These are phyloP conservation scores for Acrossocheilus fasciatus DNA, from an alignment of 2,797 vertebrate genomes.

Conservation along the genomic window DNA sequence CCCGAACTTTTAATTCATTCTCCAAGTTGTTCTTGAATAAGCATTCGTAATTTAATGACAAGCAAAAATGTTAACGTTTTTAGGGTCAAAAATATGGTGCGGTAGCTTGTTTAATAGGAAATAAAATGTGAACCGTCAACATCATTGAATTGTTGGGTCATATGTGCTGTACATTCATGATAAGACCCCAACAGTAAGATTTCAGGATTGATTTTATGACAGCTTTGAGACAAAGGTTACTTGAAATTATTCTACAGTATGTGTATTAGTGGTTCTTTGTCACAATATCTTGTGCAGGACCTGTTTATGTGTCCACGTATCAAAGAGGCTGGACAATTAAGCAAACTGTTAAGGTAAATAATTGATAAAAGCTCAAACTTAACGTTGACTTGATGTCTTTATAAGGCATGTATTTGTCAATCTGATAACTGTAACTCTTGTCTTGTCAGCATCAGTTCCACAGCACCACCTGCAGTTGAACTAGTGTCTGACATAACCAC, in stretches of 20 bases:
- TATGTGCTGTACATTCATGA: too few relatives aligned
- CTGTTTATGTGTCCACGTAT: not conserved
- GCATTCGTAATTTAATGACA: too few relatives aligned
- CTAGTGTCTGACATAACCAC: not conserved
- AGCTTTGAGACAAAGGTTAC: not conserved
- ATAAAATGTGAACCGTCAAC: too few relatives aligned
- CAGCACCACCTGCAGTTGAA: slow-evolving; percentile 1
- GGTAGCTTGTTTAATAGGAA: too few relatives aligned
- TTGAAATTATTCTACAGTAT: not conserved
- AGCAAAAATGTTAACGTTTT: too few relatives aligned
- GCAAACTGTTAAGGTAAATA: too few relatives aligned
- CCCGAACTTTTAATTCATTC: too few relatives aligned
- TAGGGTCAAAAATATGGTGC: too few relatives aligned
- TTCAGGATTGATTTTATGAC: not conserved
- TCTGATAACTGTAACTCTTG: not conserved
- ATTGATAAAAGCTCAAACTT: not conserved
- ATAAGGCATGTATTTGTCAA: not conserved
- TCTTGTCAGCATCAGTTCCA: not conserved
- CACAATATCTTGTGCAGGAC: not conserved
- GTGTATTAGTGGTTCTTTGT: not conserved
- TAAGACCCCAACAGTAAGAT: too few relatives aligned
- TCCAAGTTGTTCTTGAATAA: too few relatives aligned
- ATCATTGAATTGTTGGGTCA: too few relatives aligned
- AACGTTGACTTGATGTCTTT: not conserved
- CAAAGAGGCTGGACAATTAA: too few relatives aligned